These are phyloP conservation scores for Radopholus similis DNA, from an alignment of 1,140 invertebrate genomes.

Conservation along the genomic window DNA sequence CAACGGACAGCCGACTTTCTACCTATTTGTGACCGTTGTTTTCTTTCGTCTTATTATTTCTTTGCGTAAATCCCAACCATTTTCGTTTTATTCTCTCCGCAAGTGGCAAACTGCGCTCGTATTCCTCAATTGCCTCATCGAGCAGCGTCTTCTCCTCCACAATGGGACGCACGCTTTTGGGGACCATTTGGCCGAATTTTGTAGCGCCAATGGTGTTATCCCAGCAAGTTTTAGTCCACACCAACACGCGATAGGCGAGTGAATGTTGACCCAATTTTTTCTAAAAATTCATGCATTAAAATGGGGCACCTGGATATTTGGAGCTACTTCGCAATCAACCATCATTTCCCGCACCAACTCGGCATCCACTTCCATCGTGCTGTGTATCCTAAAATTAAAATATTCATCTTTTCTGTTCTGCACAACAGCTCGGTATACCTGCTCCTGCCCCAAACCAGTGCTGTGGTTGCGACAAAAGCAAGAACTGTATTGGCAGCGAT, in stretches of 20 bases:
- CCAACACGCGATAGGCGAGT: neutral
- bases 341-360: slow-evolving; percentile 4
- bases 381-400: neutral
- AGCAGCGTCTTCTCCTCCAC: no score
- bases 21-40: no score
- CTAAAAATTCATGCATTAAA: neutral
- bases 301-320: neutral
- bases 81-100: no score
- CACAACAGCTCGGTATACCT: neutral
- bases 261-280: neutral
- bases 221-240: no score
- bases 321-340: neutral
- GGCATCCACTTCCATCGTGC: neutral
- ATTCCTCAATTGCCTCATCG: no score
- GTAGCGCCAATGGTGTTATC: no score
- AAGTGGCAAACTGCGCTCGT: no score
- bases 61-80: no score
- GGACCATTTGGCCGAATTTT: no score
- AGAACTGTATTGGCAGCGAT: neutral
- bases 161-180: no score
- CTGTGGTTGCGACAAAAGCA: neutral
- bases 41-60: no score
- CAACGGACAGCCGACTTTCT: no score
- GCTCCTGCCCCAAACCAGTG: slow-evolving; percentile 5
- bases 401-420: neutral